Evolutionary conservation across 2,113 vertebrate species (phyloP), one percentile per base, ranked within the genome.

Genomic region (Proteles cristata): DNA sequence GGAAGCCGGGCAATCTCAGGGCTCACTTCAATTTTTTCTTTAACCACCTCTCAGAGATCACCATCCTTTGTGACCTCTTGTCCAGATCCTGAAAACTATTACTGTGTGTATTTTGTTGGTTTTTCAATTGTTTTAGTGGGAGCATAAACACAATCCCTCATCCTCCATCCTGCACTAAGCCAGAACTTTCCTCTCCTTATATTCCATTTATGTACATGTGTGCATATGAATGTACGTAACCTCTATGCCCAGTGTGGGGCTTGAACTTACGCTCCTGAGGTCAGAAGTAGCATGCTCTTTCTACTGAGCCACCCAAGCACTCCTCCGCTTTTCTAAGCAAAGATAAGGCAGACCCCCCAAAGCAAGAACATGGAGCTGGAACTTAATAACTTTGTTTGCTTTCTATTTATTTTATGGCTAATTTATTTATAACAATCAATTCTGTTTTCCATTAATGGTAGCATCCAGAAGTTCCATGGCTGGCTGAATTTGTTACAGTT

Each of bases 391-490:
- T 93, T 79, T 53, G 17, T 88, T 79, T 71, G 45, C 21, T 91
- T 82, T 53, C 0, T 79, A 94, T 92, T 92, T 92, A 35, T 89
- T 93, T 93, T 84, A 71, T 17, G 74, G 43, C 65, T 83, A 92
- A 94, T 90, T 50, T 90, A 89, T 83, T 90, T 94, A 58, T 50
- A 94, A 88, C 23, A 65, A 50, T 71, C 48, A 83, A 65, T 69
- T 35, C 84, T 28, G 43, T 76, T 90, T 66, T 69, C 69, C 50
- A 76, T 80, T 90, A 92, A 81, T 58, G 81, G n/a, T 3, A 88
- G 28, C 53, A 53, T 69, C 85, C 81, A 28, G 86, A 96, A 61
- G 10, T 81, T 71, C 19, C 35, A n/a, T 31, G 43, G 23, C 12
- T 66, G 35, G 93, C 68, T n/a, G 5, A 83, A 88, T 45, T 81